Percentiles rank a stretch among this genome's conserved stretches.
phyloP scores from a whole-genome alignment of 2,888 invertebrate genomes.

The Habroteleia sp. region DNA sequence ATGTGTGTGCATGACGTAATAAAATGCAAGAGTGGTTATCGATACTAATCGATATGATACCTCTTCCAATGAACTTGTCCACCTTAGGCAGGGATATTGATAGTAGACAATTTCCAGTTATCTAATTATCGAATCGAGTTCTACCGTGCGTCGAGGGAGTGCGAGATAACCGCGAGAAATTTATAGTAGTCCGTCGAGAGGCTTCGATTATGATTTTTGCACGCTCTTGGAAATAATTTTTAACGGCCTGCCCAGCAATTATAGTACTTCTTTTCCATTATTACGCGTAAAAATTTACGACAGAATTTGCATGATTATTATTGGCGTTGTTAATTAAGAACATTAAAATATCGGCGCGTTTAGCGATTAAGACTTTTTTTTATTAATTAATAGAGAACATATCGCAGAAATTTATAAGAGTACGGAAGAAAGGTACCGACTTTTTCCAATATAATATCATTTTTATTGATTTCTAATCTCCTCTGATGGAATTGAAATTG shows the following conservation, averaged over 20 bases:
- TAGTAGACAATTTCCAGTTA: slow-evolving; percentile 61
- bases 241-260: slow-evolving; percentile 35
- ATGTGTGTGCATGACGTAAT: slow-evolving; percentile 47
- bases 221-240: slow-evolving; percentile 38
- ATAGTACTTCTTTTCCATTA: slow-evolving; percentile 40
- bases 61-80: slow-evolving; percentile 60
- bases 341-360: slow-evolving; percentile 29
- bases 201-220: slow-evolving; percentile 55
- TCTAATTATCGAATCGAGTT: slow-evolving; percentile 56
- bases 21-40: slow-evolving; percentile 48
- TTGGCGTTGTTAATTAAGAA: slow-evolving; percentile 44
- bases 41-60: slow-evolving; percentile 57
- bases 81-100: slow-evolving; percentile 56
- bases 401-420: not conserved
- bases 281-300: slow-evolving; percentile 38
- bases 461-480: too few relatives aligned
- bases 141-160: slow-evolving; percentile 9
- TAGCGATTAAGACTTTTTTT: slow-evolving; percentile 30
- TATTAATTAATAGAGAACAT: not conserved
- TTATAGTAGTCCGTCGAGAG: slow-evolving; percentile 37
- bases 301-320: slow-evolving; percentile 56
- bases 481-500: too few relatives aligned
- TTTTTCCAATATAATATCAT: too few relatives aligned
- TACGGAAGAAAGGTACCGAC: not conserved
- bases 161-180: slow-evolving; percentile 45